Conservation (phyloP, 2,797 vertebrate genomes). For the Stomatorhinus walkeri region DNA sequence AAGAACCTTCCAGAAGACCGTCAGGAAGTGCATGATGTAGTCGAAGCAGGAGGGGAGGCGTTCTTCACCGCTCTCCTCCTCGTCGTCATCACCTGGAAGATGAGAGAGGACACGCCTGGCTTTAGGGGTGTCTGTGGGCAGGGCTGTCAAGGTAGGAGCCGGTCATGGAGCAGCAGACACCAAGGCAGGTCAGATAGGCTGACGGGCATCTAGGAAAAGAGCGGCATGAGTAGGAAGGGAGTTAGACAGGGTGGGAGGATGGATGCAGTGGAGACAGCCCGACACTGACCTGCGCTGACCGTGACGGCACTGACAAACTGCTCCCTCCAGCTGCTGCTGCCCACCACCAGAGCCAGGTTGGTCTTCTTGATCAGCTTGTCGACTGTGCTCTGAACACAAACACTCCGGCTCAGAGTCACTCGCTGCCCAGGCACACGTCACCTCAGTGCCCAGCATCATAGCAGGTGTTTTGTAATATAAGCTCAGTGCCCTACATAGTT, state of each 20-base stretch:
- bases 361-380: slow-evolving; percentile 82
- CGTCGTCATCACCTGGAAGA: slow-evolving; percentile 70
- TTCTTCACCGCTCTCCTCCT: slow-evolving; percentile 76
- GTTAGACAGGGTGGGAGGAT: slow-evolving; percentile 50
- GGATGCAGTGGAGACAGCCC: background rate
- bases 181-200: background rate
- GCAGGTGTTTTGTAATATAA: background rate
- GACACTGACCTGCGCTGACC: slow-evolving; percentile 67
- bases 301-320: slow-evolving; percentile 78
- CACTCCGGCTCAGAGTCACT: background rate
- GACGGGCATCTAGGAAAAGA: background rate
- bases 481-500: background rate
- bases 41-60: slow-evolving; percentile 78
- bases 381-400: slow-evolving; percentile 61
- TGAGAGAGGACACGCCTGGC: background rate
- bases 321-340: slow-evolving; percentile 81
- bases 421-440: background rate
- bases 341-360: slow-evolving; percentile 75
- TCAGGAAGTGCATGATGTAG: slow-evolving; percentile 87
- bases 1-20: slow-evolving; percentile 79
- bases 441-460: background rate
- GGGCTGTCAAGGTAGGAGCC: background rate
- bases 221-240: background rate
- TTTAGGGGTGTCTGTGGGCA: background rate
- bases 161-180: background rate